phyloP scores from a whole-genome alignment of 2,113 vertebrate genomes.

The Sisor rabdophorus region DNA sequence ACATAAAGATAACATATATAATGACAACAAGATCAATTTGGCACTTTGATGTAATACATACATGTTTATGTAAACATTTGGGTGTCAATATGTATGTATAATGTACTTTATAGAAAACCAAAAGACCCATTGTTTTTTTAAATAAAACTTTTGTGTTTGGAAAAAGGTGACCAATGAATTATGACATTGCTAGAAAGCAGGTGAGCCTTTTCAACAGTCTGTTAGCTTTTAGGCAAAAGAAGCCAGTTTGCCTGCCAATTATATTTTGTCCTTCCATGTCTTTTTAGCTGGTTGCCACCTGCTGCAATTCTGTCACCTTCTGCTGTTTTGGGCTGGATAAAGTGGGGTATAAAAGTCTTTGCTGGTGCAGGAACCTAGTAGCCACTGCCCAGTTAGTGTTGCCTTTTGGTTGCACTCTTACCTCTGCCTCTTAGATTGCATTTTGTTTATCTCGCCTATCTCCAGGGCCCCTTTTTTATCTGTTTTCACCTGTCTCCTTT shows the following conservation, averaged over 20 bases:
- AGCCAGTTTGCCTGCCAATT: slow-evolving; percentile 38
- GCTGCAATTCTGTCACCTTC: slow-evolving; percentile 52
- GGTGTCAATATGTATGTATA: background rate
- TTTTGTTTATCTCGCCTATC: slow-evolving; percentile 40
- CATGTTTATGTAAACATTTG: background rate
- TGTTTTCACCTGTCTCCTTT: slow-evolving; percentile 32
- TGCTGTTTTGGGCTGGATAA: slow-evolving; percentile 39
- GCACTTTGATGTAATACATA: background rate
- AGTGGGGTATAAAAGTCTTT: slow-evolving; percentile 43
- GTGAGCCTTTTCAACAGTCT: slow-evolving; percentile 43
- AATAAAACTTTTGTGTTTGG: background rate
- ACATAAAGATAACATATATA: background rate
- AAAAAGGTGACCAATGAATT: slow-evolving; percentile 2
- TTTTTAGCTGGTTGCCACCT: slow-evolving; percentile 47
- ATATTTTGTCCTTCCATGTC: slow-evolving; percentile 40
- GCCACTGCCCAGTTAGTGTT: slow-evolving; percentile 31
- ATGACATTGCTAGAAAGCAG: slow-evolving; percentile 13
- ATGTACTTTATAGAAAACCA: background rate
- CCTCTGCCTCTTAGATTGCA: slow-evolving; percentile 36
- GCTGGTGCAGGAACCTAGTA: slow-evolving; percentile 24
- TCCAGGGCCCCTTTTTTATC: slow-evolving; percentile 35
- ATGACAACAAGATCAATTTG: background rate
- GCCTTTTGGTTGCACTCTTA: slow-evolving; percentile 42
- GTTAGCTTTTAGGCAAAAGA: slow-evolving; percentile 40
- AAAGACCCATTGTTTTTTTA: background rate